Percentiles rank a stretch among this genome's conserved stretches.
Conservation (phyloP, 2,113 vertebrate genomes). For the Phyllostomus discolor region DNA sequence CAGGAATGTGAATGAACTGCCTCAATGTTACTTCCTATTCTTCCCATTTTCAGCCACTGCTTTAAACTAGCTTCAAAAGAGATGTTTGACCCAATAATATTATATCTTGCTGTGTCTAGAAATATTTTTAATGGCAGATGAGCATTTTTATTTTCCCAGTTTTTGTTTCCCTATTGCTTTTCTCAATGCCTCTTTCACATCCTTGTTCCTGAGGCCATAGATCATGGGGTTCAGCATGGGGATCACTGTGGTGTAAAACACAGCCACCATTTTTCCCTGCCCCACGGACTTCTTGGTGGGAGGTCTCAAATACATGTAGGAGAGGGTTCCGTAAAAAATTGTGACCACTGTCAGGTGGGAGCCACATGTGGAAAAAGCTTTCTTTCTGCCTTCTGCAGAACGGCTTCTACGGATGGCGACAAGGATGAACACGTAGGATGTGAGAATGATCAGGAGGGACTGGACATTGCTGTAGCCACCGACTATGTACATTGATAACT, state of each 20-base stretch:
- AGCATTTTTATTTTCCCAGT: background rate
- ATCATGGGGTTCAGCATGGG: constrained; percentile 53
- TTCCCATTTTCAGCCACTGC: background rate
- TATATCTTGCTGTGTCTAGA: background rate
- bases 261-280: constrained; percentile 29
- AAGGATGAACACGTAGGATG: background rate
- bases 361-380: constrained; percentile 17
- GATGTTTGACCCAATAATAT: background rate
- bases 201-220: constrained; percentile 40
- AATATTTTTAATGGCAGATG: background rate
- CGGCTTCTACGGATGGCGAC: background rate
- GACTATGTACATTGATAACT: background rate
- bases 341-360: constrained; percentile 25
- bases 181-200: constrained; percentile 30
- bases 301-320: background rate
- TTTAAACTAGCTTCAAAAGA: background rate
- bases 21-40: background rate
- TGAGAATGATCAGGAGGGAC: constrained; percentile 30
- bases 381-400: constrained; percentile 22
- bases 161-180: background rate
- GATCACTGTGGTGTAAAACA: constrained; percentile 43
- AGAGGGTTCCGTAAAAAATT: constrained; percentile 12
- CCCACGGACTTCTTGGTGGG: constrained; percentile 6
- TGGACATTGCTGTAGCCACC: background rate
- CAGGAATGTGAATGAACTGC: background rate